Evolutionary conservation across 2,888 invertebrate species (phyloP), one percentile per base, ranked within the genome.

Genomic region (Andrena bicolor): DNA sequence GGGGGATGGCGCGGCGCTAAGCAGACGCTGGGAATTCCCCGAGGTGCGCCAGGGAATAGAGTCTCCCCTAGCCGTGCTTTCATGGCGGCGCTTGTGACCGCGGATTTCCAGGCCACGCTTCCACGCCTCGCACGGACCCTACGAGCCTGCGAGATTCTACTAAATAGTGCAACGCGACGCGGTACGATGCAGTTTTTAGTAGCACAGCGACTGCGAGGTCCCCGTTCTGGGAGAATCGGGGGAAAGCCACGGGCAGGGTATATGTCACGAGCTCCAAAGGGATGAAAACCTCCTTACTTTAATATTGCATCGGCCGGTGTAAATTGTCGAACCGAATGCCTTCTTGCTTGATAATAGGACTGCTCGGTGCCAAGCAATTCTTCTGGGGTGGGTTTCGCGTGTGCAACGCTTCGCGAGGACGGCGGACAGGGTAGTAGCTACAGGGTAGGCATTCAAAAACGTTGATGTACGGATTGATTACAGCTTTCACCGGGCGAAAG

Each of bases 101-200:
- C 53, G 81, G 76, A 76, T 83, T 79, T 81, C 71, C 30, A 1
- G 20, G 8, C 69, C 26, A 68, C 72, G 80, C 80, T 85, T 76
- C 64, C 74, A 83, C 75, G 86, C 72, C 71, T 69, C 68, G 61
- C 74, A 83, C 75, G 73, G 16, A 6, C 10, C 8, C 49, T 30
- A 16, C 41, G 23, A 23, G 53, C 60, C 56, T 56, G 20, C 58
- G 49, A 35, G 72, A 76, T 80, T 64, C 76, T 30, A 41, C 68
- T 26, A 80, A 76, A 82, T 76, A 76, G 71, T 28, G 68, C 1
- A 58, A 61, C 70, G 58, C 53, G 74, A 48, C 74, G 60, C 68
- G 77, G n/a, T 82, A 68, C 74, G 82, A 83, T 83, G 83, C 82
- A 82, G 63, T 83, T 83, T 82, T 83, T 82, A 83, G 77, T 78